Base-by-base conservation (phyloP, 1,140 invertebrate genomes). In the Scaptomyza hsui region DNA sequence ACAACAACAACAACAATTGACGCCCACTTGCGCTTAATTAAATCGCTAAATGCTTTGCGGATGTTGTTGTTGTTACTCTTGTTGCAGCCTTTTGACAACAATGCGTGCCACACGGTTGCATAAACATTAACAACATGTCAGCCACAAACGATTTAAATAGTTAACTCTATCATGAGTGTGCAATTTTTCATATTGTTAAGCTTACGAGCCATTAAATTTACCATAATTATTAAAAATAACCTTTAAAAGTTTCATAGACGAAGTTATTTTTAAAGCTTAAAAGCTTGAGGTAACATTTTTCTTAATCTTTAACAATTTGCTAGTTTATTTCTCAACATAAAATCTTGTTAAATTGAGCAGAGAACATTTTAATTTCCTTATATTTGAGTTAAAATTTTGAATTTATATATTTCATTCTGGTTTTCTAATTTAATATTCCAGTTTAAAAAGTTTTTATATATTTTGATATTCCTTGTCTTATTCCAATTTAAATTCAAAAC, bases 11-110 rank as follows among this genome's bases (percentile, higher is more conserved):
- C 67, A 70, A 49, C 44, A 57, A 61, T 63, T 72, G 52, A 72
- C 32, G 68, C 63, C 78, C 79, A 77, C 61, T 85, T 73, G 63
- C 61, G 81, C 73, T 75, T 88, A 86, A 85, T 85, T 85, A 77
- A 85, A 75, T 57, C 63, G 63, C 81, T 85, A 85, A 81, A 85
- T 80, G 61, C 63, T 67, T 45, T 49, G 77, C 73, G 73, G 67
- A 69, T 79, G 59, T 71, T 76, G 59, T 60, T 75, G 44, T 68
- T 68, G 49, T 21, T 37, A 29, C 10, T 9, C 18, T 5, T 35
- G 16, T 39, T 53, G 56, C n/a, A 1, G 9, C 24, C 7, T 59
- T 55, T 74, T 12, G 13, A 26, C 5, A 42, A 49, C n/a, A 55
- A 41, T 21, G 15, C 41, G 21, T 35, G 51, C 67, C 29, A 59